These are phyloP conservation scores for Craseonycteris thonglongyai DNA, from an alignment of 2,113 vertebrate species.

Conservation along the genomic window DNA sequence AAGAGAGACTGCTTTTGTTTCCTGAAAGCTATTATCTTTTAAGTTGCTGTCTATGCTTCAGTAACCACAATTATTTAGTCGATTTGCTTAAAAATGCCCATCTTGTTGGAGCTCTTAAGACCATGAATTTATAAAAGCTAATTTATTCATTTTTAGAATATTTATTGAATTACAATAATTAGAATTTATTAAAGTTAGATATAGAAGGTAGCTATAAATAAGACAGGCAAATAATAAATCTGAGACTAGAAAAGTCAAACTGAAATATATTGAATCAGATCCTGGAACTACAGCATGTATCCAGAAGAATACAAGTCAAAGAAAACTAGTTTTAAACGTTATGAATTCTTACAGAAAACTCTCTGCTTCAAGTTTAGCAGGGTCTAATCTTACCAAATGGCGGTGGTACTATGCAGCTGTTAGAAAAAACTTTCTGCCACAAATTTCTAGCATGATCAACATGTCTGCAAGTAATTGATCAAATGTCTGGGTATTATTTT, in stretches of 20 bases:
- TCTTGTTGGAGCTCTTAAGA: background rate
- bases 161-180: background rate
- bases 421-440: background rate
- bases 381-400: background rate
- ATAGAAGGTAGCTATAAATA: background rate
- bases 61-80: background rate
- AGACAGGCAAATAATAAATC: background rate
- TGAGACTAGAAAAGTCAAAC: constrained; percentile 10
- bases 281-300: background rate
- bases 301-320: background rate
- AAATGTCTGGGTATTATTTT: background rate
- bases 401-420: background rate
- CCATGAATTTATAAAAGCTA: background rate
- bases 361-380: background rate
- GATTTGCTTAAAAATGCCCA: background rate
- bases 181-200: background rate
- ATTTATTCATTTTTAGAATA: background rate
- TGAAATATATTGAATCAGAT: background rate
- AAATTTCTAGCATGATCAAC: background rate
- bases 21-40: background rate
- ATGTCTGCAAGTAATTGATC: background rate
- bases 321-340: background rate
- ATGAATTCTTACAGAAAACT: background rate
- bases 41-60: background rate
- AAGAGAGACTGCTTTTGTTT: background rate